phyloP scores from a whole-genome alignment of 37 sponge, comb jelly and placozoan genomes.

The Halisarca cf. caerulea region DNA sequence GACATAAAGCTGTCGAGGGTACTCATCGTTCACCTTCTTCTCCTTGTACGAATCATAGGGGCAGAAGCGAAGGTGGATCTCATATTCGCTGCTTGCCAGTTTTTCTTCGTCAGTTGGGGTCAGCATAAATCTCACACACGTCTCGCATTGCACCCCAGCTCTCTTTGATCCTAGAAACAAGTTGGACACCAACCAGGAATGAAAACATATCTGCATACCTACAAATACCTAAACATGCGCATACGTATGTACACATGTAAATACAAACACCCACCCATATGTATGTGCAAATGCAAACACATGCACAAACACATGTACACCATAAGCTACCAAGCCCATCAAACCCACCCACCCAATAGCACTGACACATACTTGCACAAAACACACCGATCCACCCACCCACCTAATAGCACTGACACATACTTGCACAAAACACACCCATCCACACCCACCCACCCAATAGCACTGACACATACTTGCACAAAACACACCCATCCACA shows the following conservation, averaged over 20 bases:
- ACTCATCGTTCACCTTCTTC: constrained; percentile 42
- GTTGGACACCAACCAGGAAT: too few relatives aligned
- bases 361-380: constrained; percentile 17
- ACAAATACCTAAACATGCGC: too few relatives aligned
- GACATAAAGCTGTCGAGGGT: constrained; percentile 66
- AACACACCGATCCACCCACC: background rate
- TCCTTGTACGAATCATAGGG: background rate
- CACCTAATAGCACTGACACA: background rate
- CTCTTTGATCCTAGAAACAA: too few relatives aligned
- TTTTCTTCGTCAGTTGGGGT: constrained; percentile 3
- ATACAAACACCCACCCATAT: too few relatives aligned
- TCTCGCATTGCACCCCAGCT: too few relatives aligned
- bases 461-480: background rate
- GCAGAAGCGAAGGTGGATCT: constrained; percentile 11
- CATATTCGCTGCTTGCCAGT: too few relatives aligned
- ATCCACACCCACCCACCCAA: background rate
- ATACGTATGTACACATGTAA: too few relatives aligned
- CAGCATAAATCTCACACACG: too few relatives aligned
- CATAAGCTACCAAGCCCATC: too few relatives aligned
- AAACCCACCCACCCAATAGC: background rate
- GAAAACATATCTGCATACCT: too few relatives aligned
- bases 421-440: background rate
- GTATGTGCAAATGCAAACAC: too few relatives aligned
- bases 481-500: background rate
- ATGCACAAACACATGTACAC: background rate